Percentiles rank a stretch among this genome's conserved stretches.
Evolutionary conservation across 2,797 vertebrate genomes (phyloP).

Genomic region (Diplodus sargus): DNA sequence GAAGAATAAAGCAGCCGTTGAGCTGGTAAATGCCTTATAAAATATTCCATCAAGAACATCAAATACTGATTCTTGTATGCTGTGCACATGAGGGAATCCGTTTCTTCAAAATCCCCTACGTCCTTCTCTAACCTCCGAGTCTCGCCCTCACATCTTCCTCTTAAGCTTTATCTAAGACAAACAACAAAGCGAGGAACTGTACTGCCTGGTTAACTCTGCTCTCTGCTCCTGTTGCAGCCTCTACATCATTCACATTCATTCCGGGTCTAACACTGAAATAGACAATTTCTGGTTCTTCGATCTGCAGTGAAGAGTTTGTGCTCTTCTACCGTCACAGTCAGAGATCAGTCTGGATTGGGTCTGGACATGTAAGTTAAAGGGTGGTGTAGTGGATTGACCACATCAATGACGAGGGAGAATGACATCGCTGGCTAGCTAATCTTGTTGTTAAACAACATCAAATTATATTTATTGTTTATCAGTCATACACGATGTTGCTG

Average conservation of each 20-base stretch:
- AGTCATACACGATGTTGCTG: too few species aligned
- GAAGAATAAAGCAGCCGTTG: conserved; percentile 30
- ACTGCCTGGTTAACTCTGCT: background rate
- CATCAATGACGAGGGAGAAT: too few species aligned
- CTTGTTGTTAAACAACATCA: too few species aligned
- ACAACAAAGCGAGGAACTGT: conserved; percentile 20
- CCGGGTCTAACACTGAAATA: background rate
- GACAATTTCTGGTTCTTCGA: background rate
- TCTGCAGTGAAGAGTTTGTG: conserved; percentile 1
- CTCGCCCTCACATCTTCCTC: conserved; percentile 5
- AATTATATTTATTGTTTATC: too few species aligned
- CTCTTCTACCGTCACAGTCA: background rate
- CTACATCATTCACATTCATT: background rate
- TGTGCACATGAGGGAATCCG: conserved; percentile 24
- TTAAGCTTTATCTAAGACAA: conserved; percentile 39
- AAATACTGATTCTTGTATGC: conserved; percentile 29
- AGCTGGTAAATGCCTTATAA: conserved; percentile 31
- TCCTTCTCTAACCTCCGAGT: conserved; percentile 24
- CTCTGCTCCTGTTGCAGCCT: background rate
- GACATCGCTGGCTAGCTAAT: too few species aligned
- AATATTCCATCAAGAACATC: conserved; percentile 49
- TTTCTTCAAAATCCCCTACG: conserved; percentile 7
- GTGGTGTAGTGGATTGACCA: too few species aligned
- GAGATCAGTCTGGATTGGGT: background rate
- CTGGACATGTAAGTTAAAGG: background rate